phyloP scores from a whole-genome alignment of 2,797 vertebrate genomes.

The Gallinago nigripennis region DNA sequence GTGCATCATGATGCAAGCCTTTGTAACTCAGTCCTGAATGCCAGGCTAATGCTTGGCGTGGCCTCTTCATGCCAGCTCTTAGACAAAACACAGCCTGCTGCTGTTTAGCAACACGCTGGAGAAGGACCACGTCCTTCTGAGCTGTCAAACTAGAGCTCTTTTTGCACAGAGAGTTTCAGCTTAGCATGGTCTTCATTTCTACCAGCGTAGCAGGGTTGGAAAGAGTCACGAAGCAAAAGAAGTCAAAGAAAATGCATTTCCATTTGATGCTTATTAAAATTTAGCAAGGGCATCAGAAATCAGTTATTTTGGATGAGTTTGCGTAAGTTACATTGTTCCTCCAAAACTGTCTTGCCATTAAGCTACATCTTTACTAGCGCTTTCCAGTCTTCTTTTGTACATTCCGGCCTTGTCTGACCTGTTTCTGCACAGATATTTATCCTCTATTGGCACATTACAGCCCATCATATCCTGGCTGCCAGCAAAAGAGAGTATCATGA shows the following conservation, averaged over 20 bases:
- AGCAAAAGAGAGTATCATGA: neutral
- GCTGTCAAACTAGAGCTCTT: neutral
- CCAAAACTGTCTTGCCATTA: neutral
- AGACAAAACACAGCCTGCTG: neutral
- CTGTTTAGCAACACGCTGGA: neutral
- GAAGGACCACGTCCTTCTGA: neutral
- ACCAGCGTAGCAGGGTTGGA: neutral
- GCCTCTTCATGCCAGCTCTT: neutral
- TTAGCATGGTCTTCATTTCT: neutral
- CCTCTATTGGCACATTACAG: conserved; percentile 7
- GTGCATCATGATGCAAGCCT: neutral
- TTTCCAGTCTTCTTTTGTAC: neutral
- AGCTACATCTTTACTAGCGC: neutral
- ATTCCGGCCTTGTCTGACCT: neutral
- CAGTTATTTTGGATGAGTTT: neutral
- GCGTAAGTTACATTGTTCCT: neutral
- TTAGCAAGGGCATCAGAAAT: neutral
- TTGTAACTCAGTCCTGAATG: neutral
- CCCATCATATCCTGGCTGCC: neutral
- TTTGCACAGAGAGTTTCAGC: neutral
- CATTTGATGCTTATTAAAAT: neutral
- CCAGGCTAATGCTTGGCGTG: neutral
- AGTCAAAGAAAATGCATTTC: neutral
- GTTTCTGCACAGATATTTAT: neutral
- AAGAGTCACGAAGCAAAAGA: neutral